phyloP scores from a whole-genome alignment of 1,140 invertebrate species.

The Helicoverpa armigera region DNA sequence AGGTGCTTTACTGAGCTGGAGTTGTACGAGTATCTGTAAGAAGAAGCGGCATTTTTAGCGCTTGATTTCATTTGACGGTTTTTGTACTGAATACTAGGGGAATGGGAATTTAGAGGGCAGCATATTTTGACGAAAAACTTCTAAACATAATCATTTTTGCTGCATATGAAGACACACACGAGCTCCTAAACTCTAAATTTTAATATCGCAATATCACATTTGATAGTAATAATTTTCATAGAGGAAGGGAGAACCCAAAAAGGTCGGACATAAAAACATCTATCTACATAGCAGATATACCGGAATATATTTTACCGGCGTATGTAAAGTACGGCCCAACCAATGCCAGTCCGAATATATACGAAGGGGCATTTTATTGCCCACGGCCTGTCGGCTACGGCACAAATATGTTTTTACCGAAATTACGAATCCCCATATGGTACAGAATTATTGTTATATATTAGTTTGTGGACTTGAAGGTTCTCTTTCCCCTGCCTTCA shows the following conservation, averaged over 20 bases:
- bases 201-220: conserved; percentile 21
- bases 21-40: neutral
- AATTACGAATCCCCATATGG: conserved; percentile 32
- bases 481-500: too few species aligned
- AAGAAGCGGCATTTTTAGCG: conserved; percentile 8
- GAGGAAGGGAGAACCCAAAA: neutral
- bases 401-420: conserved; percentile 45
- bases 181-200: too few species aligned
- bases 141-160: neutral
- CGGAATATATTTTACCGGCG: conserved; percentile 31
- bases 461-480: conserved; percentile 20
- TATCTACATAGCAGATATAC: neutral
- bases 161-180: neutral
- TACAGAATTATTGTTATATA: conserved; percentile 35
- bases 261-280: neutral
- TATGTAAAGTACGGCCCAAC: conserved; percentile 43
- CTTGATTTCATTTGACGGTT: neutral
- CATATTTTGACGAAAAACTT: neutral
- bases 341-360: conserved; percentile 26
- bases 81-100: neutral
- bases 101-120: neutral
- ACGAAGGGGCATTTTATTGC: conserved; percentile 45
- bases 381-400: conserved; percentile 12
- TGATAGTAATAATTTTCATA: neutral
- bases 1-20: neutral